Base-by-base conservation (phyloP, 2,113 vertebrate genomes). In the Caranx melampygus region DNA sequence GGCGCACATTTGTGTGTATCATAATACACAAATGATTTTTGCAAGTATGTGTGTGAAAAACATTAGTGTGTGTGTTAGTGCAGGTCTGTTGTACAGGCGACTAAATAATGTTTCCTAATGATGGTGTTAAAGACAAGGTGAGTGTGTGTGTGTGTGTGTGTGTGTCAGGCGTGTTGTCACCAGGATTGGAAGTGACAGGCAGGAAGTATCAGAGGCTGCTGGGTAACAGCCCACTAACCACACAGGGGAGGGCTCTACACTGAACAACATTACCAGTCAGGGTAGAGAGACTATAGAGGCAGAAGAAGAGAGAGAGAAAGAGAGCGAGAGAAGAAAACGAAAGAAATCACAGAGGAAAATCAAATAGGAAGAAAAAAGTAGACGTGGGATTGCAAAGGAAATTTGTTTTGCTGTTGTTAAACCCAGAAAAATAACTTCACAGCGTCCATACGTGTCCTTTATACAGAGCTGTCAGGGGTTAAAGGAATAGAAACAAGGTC, bases 201-300 rank as follows among this genome's bases (percentile, higher is more conserved):
- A 91, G 90, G 91, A 92, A 91, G 88, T 91, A 89, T 89, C 88
- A 86, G 82, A 91, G 87, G 88, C 91, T 90, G 90, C 90, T 92
- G 89, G 80, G 89, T 89, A 92, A 86, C 87, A 94, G 84, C 85
- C 90, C 83, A 89, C 89, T 86, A 93, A 91, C 81, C 83, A 85
- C 93, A 89, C 85, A 86, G 70, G 83, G 91, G 90, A 86, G 84
- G 87, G 78, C 75, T 78, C 75, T 58, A 83, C 83, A 59, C 74
- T 84, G 74, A 73, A 83, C 78, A 89, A 72, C 87, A 87, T 81
- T 73, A 88, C 71, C 78, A 87, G 82, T 72, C 81, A 55, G 82
- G 85, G 71, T 47, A 78, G 82, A 79, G 72, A 81, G 66, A 81
- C 69, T 70, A 42, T 21, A 21, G 60, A 78, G 58, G 20, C 47